Conservation (phyloP, 1,140 invertebrate species). For the Achroia grisella region DNA sequence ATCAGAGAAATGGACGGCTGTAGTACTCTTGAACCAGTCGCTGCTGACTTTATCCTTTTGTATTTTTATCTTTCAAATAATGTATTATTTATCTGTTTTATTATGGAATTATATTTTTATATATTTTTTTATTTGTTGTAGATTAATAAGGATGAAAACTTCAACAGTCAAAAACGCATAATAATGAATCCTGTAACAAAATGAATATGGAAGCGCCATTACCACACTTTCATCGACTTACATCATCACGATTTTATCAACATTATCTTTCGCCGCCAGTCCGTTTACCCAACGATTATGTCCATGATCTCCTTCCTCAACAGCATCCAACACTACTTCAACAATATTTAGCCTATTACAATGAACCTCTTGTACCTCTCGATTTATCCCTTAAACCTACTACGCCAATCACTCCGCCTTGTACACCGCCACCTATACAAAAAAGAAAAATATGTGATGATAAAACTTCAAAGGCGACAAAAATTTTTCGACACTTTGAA, state of each 20-base stretch:
- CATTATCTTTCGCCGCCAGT: slow-evolving; percentile 54
- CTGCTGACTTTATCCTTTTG: not conserved
- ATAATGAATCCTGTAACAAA: not conserved
- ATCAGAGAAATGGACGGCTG: slow-evolving; percentile 54
- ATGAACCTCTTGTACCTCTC: slow-evolving; percentile 71
- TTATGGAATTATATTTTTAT: too few relatives aligned
- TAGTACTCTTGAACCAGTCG: slow-evolving; percentile 26
- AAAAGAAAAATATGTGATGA: slow-evolving; percentile 66
- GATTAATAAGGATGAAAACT: not conserved
- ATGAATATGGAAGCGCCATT: slow-evolving; percentile 51
- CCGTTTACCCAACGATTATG: slow-evolving; percentile 48
- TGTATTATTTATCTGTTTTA: not conserved
- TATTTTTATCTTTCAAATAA: not conserved
- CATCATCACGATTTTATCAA: slow-evolving; percentile 55
- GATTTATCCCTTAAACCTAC: slow-evolving; percentile 73
- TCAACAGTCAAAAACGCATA: not conserved
- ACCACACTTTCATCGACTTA: slow-evolving; percentile 54
- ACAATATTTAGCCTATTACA: slow-evolving; percentile 66
- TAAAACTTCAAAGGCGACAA: slow-evolving; percentile 66
- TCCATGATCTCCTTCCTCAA: slow-evolving; percentile 57
- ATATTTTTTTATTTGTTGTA: too few relatives aligned
- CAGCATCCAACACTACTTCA: slow-evolving; percentile 58
- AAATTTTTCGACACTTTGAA: slow-evolving; percentile 62
- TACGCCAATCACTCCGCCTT: slow-evolving; percentile 76
- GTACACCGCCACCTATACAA: slow-evolving; percentile 73